Percentiles rank a stretch among this genome's conserved stretches.
phyloP scores from a whole-genome alignment of 1,140 invertebrate genomes.

The Geopemphigus sp. region DNA sequence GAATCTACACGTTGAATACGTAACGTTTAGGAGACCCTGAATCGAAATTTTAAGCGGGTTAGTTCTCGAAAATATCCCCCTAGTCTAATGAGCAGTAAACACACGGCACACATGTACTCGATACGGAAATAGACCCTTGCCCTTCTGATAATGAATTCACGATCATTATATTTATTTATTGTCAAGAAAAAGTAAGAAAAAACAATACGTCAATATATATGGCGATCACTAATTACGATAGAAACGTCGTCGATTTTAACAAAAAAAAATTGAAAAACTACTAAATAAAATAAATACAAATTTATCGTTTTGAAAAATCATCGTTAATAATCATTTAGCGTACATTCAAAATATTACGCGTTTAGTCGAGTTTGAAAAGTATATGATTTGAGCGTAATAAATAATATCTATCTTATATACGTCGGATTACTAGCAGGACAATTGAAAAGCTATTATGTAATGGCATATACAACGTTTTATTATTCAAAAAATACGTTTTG shows the following conservation, averaged over 20 bases:
- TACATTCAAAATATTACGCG: too few species aligned
- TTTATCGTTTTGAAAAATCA: too few species aligned
- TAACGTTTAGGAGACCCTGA: constrained; percentile 10
- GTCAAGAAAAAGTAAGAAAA: neutral
- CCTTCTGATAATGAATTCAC: constrained; percentile 24
- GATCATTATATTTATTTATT: constrained; percentile 13
- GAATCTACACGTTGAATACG: neutral
- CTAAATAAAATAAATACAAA: too few species aligned
- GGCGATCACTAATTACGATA: neutral
- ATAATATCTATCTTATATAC: too few species aligned
- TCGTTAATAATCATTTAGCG: too few species aligned
- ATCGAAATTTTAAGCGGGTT: neutral
- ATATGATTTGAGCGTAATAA: too few species aligned
- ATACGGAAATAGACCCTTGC: constrained; percentile 41
- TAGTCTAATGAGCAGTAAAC: constrained; percentile 2
- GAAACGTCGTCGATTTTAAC: neutral
- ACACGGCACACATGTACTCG: neutral
- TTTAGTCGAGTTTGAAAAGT: too few species aligned
- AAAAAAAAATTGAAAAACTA: too few species aligned
- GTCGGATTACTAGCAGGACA: too few species aligned
- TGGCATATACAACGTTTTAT: too few species aligned
- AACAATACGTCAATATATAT: neutral
- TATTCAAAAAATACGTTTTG: too few species aligned
- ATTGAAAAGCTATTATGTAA: too few species aligned
- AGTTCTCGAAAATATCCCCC: constrained; percentile 23